These are phyloP conservation scores for Pachypeltis micranthus DNA, from an alignment of 1,140 invertebrate genomes.

Conservation along the genomic window DNA sequence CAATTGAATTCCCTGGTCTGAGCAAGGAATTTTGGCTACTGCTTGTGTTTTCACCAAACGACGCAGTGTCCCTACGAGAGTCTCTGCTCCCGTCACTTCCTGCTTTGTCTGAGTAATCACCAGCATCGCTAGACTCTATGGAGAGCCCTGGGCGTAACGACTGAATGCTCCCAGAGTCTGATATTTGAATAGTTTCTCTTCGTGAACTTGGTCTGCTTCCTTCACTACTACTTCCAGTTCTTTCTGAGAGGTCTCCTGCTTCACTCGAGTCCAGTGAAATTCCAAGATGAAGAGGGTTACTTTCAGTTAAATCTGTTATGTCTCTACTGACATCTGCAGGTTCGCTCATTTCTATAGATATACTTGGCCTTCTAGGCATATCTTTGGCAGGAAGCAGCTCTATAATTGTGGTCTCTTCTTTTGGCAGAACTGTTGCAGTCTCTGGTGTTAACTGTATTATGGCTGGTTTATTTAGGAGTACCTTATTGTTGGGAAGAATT, in stretches of 20 bases:
- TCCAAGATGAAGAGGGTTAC: conserved; percentile 28
- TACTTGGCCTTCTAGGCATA: conserved; percentile 26
- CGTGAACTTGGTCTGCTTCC: conserved; percentile 27
- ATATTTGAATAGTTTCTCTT: conserved; percentile 26
- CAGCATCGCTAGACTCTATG: conserved; percentile 25
- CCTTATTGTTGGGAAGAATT: conserved; percentile 21
- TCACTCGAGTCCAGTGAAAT: conserved; percentile 52
- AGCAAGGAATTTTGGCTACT: conserved; percentile 27
- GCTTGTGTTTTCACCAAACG: conserved; percentile 26
- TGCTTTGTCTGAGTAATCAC: conserved; percentile 21
- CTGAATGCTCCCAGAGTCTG: conserved; percentile 25
- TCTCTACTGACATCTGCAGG: conserved; percentile 9
- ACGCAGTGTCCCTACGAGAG: conserved; percentile 28
- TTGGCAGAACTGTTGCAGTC: background rate
- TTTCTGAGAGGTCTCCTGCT: conserved; percentile 41
- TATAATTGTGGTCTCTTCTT: conserved; percentile 22
- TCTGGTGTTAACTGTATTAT: background rate
- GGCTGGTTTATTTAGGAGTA: conserved; percentile 1
- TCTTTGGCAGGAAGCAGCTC: conserved; percentile 26
- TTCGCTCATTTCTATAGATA: conserved; percentile 30
- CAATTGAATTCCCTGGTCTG: conserved; percentile 42
- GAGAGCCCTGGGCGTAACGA: conserved; percentile 26
- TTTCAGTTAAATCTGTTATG: conserved; percentile 4
- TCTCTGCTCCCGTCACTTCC: conserved; percentile 27
- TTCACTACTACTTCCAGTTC: conserved; percentile 34